These are phyloP conservation scores for Limonius californicus DNA, from an alignment of 1,140 invertebrate genomes.

Conservation along the genomic window DNA sequence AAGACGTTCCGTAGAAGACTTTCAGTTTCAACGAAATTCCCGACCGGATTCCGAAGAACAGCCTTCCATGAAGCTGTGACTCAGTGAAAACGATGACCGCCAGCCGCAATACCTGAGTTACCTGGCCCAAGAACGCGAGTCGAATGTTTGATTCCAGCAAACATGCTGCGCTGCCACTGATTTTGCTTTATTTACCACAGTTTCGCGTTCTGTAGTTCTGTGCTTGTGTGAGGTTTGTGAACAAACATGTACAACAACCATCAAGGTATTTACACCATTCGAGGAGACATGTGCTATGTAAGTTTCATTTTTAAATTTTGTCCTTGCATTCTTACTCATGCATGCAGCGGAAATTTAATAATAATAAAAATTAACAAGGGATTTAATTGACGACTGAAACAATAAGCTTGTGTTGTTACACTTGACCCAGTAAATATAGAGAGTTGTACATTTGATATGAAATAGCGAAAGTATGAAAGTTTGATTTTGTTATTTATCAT, in stretches of 20 bases:
- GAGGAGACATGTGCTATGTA: constrained; percentile 34
- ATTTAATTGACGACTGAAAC: background rate
- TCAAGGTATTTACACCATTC: constrained; percentile 27
- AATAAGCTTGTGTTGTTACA: background rate
- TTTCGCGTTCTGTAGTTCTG: background rate
- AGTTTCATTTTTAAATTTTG: constrained; percentile 16
- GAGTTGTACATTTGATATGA: too few species aligned
- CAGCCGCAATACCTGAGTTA: background rate
- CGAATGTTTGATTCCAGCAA: background rate
- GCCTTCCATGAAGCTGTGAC: background rate
- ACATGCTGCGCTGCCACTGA: background rate
- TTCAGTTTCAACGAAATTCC: constrained; percentile 3
- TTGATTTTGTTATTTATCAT: too few species aligned
- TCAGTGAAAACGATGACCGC: background rate
- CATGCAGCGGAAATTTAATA: background rate
- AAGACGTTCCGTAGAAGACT: background rate
- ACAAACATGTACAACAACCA: constrained; percentile 20
- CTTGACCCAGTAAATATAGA: background rate
- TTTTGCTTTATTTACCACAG: background rate
- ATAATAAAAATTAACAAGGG: background rate
- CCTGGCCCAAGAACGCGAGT: background rate
- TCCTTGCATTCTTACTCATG: background rate
- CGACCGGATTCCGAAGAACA: constrained; percentile 3
- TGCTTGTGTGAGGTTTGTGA: background rate
- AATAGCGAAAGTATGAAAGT: too few species aligned